A percentile compares a stretch with the other conserved stretches of the same genome.
phyloP scores from a whole-genome alignment of 1,140 invertebrate genomes.

The Drosophila burlai region DNA sequence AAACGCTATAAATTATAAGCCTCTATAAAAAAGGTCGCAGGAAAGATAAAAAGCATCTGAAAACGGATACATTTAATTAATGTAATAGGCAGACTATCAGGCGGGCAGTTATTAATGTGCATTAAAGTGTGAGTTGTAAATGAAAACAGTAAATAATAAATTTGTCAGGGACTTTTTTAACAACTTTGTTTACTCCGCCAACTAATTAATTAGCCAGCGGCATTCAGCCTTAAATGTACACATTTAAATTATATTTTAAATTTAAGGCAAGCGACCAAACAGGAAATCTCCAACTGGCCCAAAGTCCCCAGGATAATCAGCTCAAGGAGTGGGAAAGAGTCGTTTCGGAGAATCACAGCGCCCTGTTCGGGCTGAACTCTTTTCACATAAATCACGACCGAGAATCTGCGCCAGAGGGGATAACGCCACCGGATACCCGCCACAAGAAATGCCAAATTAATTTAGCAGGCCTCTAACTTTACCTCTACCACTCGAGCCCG shows the following conservation, averaged over 20 bases:
- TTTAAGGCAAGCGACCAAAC: conserved; percentile 1
- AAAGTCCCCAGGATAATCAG: conserved; percentile 20
- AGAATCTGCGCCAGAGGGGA: conserved; percentile 31
- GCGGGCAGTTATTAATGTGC: conserved; percentile 30
- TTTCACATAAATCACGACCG: conserved; percentile 72
- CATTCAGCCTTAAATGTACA: not conserved
- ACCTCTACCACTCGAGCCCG: conserved; percentile 45
- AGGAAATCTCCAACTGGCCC: conserved; percentile 15
- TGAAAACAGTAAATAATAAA: conserved; percentile 23
- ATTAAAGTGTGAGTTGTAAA: conserved; percentile 16
- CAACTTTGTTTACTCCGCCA: conserved; percentile 4
- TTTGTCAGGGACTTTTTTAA: conserved; percentile 6
- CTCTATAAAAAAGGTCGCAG: conserved; percentile 52
- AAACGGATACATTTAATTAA: conserved; percentile 35
- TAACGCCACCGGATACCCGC: conserved; percentile 40
- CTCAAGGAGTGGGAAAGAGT: conserved; percentile 28
- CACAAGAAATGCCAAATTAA: conserved; percentile 82
- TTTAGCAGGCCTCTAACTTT: conserved; percentile 68
- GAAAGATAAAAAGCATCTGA: conserved; percentile 17
- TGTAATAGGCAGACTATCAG: conserved; percentile 33
- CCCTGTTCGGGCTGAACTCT: conserved; percentile 52
- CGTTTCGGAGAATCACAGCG: conserved; percentile 16
- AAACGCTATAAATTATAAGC: conserved; percentile 14
- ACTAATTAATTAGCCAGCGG: conserved; percentile 8
- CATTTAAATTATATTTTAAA: conserved; percentile 11